Conservation (phyloP, 2,797 vertebrate genomes). For the Rachycentron canadum region DNA sequence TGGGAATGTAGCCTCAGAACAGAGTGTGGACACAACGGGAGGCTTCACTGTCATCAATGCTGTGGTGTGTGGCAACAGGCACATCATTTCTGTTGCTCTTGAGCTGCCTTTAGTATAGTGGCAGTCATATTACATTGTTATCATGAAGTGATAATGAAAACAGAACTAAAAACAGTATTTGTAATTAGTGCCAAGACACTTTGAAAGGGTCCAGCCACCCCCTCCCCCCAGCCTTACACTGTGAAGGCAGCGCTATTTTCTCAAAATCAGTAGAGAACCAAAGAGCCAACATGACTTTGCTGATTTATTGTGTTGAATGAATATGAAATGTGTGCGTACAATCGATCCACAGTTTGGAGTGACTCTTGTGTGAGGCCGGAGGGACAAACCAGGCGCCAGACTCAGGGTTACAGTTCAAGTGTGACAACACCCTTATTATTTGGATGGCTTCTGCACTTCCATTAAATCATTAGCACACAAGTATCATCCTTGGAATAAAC, state of each 20-base stretch:
- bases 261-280: background rate
- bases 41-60: background rate
- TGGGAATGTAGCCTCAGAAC: constrained; percentile 19
- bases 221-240: background rate
- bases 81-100: background rate
- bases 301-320: background rate
- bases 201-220: background rate
- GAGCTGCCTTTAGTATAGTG: too few species aligned
- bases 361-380: background rate
- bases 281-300: background rate
- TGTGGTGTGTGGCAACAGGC: background rate
- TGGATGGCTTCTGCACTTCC: too few species aligned
- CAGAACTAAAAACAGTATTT: background rate
- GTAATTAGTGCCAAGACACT: background rate
- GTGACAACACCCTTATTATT: too few species aligned
- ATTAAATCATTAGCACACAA: too few species aligned
- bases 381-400: background rate
- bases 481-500: too few species aligned
- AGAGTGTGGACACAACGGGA: constrained; percentile 4
- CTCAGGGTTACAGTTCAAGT: too few species aligned
- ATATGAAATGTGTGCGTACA: background rate
- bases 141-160: background rate
- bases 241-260: background rate
- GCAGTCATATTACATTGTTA: background rate
- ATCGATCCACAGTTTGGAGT: background rate